A percentile compares a stretch with the other conserved stretches of the same genome.
These are phyloP conservation scores for Spheniscus mendiculus DNA, from an alignment of 2,113 vertebrate species.

Conservation along the genomic window DNA sequence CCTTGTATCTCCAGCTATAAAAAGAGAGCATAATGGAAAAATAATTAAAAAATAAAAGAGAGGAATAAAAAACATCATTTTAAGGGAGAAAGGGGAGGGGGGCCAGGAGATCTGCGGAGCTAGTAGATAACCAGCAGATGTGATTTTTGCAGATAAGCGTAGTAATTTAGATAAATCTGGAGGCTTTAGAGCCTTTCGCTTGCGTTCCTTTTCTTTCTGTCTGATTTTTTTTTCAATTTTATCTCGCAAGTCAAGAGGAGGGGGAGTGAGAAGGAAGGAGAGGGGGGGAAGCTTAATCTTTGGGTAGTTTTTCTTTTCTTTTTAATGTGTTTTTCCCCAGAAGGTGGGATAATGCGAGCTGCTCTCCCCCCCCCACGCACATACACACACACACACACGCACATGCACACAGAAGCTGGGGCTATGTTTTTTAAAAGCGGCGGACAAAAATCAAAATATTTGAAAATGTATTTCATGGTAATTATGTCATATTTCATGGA, in stretches of 20 bases:
- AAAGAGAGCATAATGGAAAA: slow-evolving; percentile 59
- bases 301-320: slow-evolving; percentile 85
- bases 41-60: slow-evolving; percentile 74
- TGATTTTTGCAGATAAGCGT: slow-evolving; percentile 94
- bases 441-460: slow-evolving; percentile 99
- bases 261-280: slow-evolving; percentile 4
- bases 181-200: slow-evolving; percentile 83
- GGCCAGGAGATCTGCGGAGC: slow-evolving; percentile 34
- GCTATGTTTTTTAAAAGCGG: slow-evolving; percentile 93
- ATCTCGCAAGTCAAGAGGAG: slow-evolving; percentile 87
- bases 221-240: slow-evolving; percentile 87
- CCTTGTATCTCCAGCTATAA: slow-evolving; percentile 14
- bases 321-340: slow-evolving; percentile 89
- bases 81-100: slow-evolving; percentile 9
- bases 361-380: slow-evolving; percentile 65
- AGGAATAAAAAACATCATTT: slow-evolving; percentile 6
- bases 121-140: slow-evolving; percentile 90
- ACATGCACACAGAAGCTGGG: slow-evolving; percentile 80
- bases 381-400: slow-evolving; percentile 69
- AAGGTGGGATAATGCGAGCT: slow-evolving; percentile 85
- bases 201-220: slow-evolving; percentile 66
- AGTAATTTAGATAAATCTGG: slow-evolving; percentile 95
- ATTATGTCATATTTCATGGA: slow-evolving; percentile 99
- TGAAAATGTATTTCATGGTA: slow-evolving; percentile 99
- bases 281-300: slow-evolving; percentile 81